Conservation (phyloP, 92 coral and sea anemone genomes). For the Epizoanthus rinbou region DNA sequence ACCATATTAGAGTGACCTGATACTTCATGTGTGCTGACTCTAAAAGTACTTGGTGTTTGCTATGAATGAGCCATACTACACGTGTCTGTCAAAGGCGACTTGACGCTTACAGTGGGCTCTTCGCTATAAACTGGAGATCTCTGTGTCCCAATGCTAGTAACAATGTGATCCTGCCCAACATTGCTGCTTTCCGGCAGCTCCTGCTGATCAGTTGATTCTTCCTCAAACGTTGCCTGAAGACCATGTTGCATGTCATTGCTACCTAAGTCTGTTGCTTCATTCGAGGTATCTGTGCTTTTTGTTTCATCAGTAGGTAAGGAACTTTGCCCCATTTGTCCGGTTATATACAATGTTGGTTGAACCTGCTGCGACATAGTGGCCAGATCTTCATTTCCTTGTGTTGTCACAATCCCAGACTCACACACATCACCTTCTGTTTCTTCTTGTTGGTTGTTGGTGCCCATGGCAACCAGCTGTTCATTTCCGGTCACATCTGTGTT, state of each 20-base stretch:
- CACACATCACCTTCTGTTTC: background rate
- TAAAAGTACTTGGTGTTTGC: background rate
- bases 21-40: no score
- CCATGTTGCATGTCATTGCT: conserved; percentile 8
- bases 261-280: background rate
- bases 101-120: background rate
- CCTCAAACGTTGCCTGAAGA: conserved; percentile 5
- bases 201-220: conserved; percentile 17
- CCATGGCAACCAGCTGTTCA: conserved; percentile 29
- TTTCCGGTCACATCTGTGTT: background rate
- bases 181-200: background rate
- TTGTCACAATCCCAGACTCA: background rate
- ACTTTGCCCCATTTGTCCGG: background rate
- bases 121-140: conserved; percentile 1
- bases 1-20: no score
- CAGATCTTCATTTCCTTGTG: background rate
- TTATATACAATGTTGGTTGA: background rate
- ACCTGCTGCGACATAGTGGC: background rate
- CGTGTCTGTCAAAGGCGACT: background rate
- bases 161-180: background rate
- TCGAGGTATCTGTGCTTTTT: background rate
- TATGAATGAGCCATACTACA: background rate
- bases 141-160: background rate
- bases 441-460: background rate
- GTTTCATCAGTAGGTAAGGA: background rate